These are phyloP conservation scores for Fundulus diaphanus DNA, from an alignment of 2,797 vertebrate genomes.

Conservation along the genomic window DNA sequence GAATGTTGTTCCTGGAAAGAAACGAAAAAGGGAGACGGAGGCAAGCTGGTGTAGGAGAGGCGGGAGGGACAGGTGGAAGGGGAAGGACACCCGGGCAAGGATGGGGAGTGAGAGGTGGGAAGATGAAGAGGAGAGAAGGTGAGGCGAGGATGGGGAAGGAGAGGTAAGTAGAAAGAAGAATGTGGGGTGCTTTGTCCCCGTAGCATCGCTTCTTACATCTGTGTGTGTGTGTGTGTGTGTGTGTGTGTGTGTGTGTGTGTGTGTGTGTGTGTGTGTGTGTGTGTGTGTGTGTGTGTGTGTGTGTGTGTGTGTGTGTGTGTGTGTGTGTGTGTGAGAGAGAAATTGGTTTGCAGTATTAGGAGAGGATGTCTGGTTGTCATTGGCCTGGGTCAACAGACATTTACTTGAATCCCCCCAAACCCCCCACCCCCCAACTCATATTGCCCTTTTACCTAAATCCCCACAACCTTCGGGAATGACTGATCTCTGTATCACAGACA, in stretches of 20 bases:
- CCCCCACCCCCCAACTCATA: slow-evolving; percentile 79
- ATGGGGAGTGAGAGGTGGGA: slow-evolving; percentile 60
- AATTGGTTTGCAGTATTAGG: slow-evolving; percentile 48
- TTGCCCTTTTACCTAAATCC: slow-evolving; percentile 73
- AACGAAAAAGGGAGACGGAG: slow-evolving; percentile 65
- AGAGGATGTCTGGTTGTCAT: slow-evolving; percentile 42
- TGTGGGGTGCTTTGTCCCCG: slow-evolving; percentile 50
- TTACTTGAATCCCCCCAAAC: slow-evolving; percentile 81
- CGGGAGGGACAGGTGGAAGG: slow-evolving; percentile 37
- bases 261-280: too few species aligned
- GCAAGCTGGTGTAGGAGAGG: slow-evolving; percentile 35
- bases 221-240: too few species aligned
- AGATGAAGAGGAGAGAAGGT: slow-evolving; percentile 59
- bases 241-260: too few species aligned
- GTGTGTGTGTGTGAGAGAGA: slow-evolving; percentile 11
- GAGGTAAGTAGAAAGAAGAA: slow-evolving; percentile 56
- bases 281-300: too few species aligned
- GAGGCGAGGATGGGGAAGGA: slow-evolving; percentile 43
- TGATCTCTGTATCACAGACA: slow-evolving; percentile 1
- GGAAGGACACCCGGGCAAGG: slow-evolving; percentile 31
- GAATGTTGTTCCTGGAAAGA: slow-evolving; percentile 84
- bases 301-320: too few species aligned
- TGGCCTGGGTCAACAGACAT: slow-evolving; percentile 84
- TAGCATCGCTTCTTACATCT: slow-evolving; percentile 11
- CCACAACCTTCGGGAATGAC: slow-evolving; percentile 33